Base-by-base conservation (phyloP, 2,113 vertebrate genomes). In the Salvelinus sp. region DNA sequence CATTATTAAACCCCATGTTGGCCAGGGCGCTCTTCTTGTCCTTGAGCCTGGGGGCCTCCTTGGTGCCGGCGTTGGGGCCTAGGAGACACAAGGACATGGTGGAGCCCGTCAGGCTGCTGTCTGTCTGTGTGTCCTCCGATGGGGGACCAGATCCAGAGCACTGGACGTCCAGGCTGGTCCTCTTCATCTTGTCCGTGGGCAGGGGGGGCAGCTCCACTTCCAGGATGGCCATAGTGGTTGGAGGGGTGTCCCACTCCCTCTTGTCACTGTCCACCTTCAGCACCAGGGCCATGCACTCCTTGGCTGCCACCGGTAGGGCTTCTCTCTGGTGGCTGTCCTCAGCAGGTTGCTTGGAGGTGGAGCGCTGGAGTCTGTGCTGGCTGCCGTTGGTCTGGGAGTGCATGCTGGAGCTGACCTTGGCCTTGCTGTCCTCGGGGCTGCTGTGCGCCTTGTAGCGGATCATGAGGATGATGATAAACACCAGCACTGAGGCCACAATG, bases 401-500 rank as follows among this genome's bases (percentile, higher is more conserved):
- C 79, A 94, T 93, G 79, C 93, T 93, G 88, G 91, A 90, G 82
- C 92, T 91, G 81, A 92, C 92, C 73, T 92, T 93, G 66, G 88
- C 78, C 74, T 95, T 94, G 1, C 81, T 64, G 14, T 92, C 89
- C 2, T 95, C 94, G 0, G 91, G 93, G 18, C 93, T 91, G 27
- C 93, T 91, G 28, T 96, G 95, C 72, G 96, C 94, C 83, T 97
- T 98, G 92, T 97, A 98, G 44, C 97, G 95, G 79, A 98, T 97
- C 94, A 97, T 97, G 75, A 98, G 94, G 89, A 98, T 96, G 88
- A 98, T 94, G 85, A 98, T 98, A 91, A 98, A 98, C 79, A 98
- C 96, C 20, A 98, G 92, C 76, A 98, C 96, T 0, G 96, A 98
- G 14, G 96, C 96, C 63, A 98, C 97, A 54, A 98, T 98, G 88